A percentile compares a stretch with the other conserved stretches of the same genome.
These are phyloP conservation scores for Ptilonorhynchus violaceus DNA, from an alignment of 2,113 vertebrate species.

Conservation along the genomic window DNA sequence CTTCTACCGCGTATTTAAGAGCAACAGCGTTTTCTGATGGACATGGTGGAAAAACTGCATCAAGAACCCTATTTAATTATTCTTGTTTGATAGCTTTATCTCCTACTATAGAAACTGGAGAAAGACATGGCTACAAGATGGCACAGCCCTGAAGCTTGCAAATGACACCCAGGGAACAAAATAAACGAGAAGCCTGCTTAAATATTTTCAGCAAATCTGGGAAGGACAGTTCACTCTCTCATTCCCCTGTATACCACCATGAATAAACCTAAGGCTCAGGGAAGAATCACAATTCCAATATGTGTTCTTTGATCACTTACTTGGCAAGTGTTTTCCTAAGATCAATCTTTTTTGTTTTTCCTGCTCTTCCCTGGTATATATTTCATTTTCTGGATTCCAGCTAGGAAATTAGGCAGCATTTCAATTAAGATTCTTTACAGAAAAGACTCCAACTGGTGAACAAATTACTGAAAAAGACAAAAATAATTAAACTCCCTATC, in stretches of 20 bases:
- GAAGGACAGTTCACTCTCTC: not conserved
- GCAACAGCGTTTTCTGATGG: not conserved
- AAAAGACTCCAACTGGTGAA: conserved; percentile 15
- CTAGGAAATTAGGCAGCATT: conserved; percentile 46
- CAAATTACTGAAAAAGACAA: conserved; percentile 29
- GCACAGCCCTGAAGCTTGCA: not conserved
- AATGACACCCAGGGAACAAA: not conserved
- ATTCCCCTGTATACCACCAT: not conserved
- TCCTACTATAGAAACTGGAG: not conserved
- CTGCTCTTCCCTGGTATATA: not conserved
- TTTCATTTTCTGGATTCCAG: conserved; percentile 22
- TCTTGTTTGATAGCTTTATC: not conserved
- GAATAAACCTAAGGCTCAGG: not conserved
- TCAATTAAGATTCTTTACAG: conserved; percentile 33
- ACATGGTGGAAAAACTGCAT: not conserved
- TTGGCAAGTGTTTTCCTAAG: not conserved
- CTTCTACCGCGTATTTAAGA: not conserved
- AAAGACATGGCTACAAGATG: not conserved
- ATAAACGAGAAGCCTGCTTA: not conserved
- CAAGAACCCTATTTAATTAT: not conserved
- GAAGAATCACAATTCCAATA: not conserved
- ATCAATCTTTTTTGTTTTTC: not conserved
- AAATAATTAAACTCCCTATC: conserved; percentile 17
- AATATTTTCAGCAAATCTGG: not conserved
- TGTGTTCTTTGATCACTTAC: not conserved